Percentiles rank a stretch among this genome's conserved stretches.
These are phyloP conservation scores for Ciconia stormi DNA, from an alignment of 2,113 vertebrate genomes.

Conservation along the genomic window DNA sequence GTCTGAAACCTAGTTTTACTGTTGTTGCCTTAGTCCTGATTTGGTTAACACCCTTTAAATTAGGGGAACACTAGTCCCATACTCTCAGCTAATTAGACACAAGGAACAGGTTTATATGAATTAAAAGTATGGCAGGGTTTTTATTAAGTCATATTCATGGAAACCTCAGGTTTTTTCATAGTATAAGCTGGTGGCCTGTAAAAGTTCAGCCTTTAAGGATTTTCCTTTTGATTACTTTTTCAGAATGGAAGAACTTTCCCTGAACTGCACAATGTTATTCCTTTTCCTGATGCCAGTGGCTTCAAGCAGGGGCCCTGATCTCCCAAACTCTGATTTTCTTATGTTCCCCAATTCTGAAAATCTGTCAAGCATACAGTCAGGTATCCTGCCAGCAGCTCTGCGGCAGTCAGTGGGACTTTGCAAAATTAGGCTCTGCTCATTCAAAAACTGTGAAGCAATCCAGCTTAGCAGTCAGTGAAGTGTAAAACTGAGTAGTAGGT, in stretches of 20 bases:
- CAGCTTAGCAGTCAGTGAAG: background rate
- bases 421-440: background rate
- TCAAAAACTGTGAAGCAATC: background rate
- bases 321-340: background rate
- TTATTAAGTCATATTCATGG: constrained; percentile 1
- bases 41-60: background rate
- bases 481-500: background rate
- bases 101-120: background rate
- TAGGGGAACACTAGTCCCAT: background rate
- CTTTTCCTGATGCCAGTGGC: background rate
- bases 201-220: background rate
- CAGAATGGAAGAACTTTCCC: background rate
- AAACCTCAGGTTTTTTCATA: background rate
- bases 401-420: background rate
- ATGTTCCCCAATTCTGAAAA: background rate
- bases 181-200: background rate
- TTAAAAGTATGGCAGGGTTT: background rate
- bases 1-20: background rate
- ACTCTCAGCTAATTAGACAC: background rate
- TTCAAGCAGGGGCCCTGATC: background rate
- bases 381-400: background rate
- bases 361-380: background rate
- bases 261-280: background rate
- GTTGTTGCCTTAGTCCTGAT: background rate
- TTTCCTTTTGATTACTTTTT: constrained; percentile 21